Conservation (phyloP, 2,888 invertebrate genomes). For the Pterostichus madidus region DNA sequence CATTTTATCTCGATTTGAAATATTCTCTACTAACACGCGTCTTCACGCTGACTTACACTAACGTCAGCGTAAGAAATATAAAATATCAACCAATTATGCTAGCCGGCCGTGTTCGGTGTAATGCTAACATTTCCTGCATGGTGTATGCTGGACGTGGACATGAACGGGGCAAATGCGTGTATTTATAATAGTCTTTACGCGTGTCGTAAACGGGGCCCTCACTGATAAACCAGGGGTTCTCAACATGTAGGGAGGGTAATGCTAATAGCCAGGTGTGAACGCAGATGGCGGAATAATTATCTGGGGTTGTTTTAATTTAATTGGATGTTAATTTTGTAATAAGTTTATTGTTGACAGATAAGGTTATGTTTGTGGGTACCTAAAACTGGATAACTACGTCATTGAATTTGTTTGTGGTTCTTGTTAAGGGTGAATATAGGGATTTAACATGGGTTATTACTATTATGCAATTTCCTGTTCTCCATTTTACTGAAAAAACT, state of each 20-base stretch:
- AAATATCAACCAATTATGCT: slow-evolving; percentile 76
- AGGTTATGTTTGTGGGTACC: too few species aligned
- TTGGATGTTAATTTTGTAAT: slow-evolving; percentile 2
- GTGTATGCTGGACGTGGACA: slow-evolving; percentile 70
- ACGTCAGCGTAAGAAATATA: slow-evolving; percentile 68
- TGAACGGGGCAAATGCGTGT: slow-evolving; percentile 73
- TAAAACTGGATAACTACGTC: too few species aligned
- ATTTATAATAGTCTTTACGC: slow-evolving; percentile 69
- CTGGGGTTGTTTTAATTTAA: background rate
- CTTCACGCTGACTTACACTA: slow-evolving; percentile 6
- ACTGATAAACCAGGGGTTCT: slow-evolving; percentile 6
- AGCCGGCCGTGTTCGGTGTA: slow-evolving; percentile 75
- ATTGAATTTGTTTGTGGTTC: too few species aligned
- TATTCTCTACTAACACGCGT: slow-evolving; percentile 55
- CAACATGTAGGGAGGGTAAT: background rate
- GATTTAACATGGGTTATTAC: too few species aligned
- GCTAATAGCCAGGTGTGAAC: background rate
- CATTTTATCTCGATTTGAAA: slow-evolving; percentile 60
- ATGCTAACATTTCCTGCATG: slow-evolving; percentile 74
- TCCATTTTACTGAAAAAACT: too few species aligned
- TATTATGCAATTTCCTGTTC: too few species aligned
- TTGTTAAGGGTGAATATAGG: too few species aligned
- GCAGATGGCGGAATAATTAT: slow-evolving; percentile 40
- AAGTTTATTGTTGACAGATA: too few species aligned
- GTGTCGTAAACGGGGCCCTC: slow-evolving; percentile 39